Percentiles rank a stretch among this genome's conserved stretches.
These are phyloP conservation scores for Microctenopoma stevenorrisi DNA, from an alignment of 2,797 vertebrate species.

Conservation along the genomic window DNA sequence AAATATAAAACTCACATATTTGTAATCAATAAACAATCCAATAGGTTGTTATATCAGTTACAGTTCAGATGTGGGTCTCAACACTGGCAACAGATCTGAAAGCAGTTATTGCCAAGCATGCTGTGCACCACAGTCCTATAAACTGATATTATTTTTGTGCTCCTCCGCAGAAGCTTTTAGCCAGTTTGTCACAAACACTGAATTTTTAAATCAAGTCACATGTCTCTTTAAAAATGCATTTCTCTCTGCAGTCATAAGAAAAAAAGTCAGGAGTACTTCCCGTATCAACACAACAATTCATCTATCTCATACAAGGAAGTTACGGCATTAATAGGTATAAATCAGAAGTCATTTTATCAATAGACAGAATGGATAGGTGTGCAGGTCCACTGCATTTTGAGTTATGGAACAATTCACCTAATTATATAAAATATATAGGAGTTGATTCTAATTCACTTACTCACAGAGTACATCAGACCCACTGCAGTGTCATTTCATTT, in stretches of 20 bases:
- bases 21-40: background rate
- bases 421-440: conserved; percentile 13
- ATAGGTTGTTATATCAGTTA: background rate
- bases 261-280: background rate
- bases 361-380: background rate
- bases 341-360: conserved; percentile 4
- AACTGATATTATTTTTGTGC: background rate
- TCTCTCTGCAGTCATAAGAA: conserved; percentile 10
- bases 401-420: background rate
- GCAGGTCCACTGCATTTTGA: background rate
- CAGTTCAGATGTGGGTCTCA: background rate
- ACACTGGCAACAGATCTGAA: background rate
- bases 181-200: conserved; percentile 17
- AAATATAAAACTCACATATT: background rate
- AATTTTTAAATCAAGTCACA: conserved; percentile 36
- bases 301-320: background rate
- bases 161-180: conserved; percentile 23
- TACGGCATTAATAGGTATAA: background rate
- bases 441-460: conserved; percentile 28
- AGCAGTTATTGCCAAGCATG: background rate
- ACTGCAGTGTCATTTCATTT: conserved; percentile 12
- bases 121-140: background rate
- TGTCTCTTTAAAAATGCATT: conserved; percentile 44
- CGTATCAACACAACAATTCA: conserved; percentile 11
- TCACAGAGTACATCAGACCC: conserved; percentile 23